phyloP scores from a whole-genome alignment of 2,797 vertebrate genomes.

The Florisuga fusca region DNA sequence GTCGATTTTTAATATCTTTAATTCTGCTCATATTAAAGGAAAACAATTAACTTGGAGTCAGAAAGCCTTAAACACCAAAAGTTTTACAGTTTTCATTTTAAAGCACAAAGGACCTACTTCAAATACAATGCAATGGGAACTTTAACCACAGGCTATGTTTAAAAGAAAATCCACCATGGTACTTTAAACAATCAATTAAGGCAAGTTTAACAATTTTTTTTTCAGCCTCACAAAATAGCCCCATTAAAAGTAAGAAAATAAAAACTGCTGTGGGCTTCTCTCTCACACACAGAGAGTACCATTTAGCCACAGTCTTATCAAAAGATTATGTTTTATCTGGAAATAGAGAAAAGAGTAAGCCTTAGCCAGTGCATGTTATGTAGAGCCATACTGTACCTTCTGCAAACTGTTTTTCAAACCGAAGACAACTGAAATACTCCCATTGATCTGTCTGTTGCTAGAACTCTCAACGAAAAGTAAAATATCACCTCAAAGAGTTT shows the following conservation, averaged over 20 bases:
- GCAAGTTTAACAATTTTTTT: constrained; percentile 74
- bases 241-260: constrained; percentile 73
- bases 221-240: constrained; percentile 68
- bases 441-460: neutral
- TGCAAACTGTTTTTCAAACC: constrained; percentile 11
- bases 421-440: neutral
- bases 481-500: neutral
- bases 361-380: neutral
- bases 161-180: constrained; percentile 69
- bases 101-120: constrained; percentile 75
- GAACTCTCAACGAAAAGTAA: neutral
- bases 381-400: neutral
- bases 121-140: constrained; percentile 70
- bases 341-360: constrained; percentile 52
- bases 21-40: constrained; percentile 78
- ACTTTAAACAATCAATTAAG: constrained; percentile 78
- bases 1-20: constrained; percentile 76
- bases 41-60: constrained; percentile 76
- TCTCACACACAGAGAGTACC: neutral
- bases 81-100: constrained; percentile 78
- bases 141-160: constrained; percentile 64
- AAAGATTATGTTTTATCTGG: constrained; percentile 16
- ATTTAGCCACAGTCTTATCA: constrained; percentile 31
- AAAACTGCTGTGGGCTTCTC: constrained; percentile 45
- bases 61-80: constrained; percentile 76